phyloP scores from a whole-genome alignment of 2,113 vertebrate species.

The Ceyx cyanopectus region DNA sequence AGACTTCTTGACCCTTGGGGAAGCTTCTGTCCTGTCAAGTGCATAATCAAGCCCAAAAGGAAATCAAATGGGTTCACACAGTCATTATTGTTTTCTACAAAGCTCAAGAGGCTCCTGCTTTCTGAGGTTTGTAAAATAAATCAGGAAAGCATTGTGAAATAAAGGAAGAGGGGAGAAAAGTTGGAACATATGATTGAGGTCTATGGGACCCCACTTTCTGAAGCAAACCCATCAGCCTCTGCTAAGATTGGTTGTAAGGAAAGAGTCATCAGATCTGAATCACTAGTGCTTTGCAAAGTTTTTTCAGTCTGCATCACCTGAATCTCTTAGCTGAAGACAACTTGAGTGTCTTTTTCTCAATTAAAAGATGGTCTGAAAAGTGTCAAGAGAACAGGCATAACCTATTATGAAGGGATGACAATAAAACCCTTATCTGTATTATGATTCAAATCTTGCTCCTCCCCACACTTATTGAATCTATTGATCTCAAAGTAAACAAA shows the following conservation, averaged over 20 bases:
- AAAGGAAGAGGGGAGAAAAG: background rate
- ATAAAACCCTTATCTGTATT: constrained; percentile 24
- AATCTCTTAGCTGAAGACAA: background rate
- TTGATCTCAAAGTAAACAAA: constrained; percentile 41
- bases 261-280: background rate
- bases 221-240: background rate
- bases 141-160: background rate
- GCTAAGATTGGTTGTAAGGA: background rate
- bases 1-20: background rate
- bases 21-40: constrained; percentile 15
- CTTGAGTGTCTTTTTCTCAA: background rate
- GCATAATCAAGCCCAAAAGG: background rate
- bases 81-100: constrained; percentile 13
- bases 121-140: background rate
- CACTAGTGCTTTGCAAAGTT: background rate
- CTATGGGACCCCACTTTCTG: background rate
- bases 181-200: background rate
- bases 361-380: background rate
- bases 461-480: background rate
- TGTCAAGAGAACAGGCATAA: background rate
- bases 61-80: background rate
- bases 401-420: background rate
- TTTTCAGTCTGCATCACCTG: background rate
- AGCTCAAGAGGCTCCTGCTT: background rate
- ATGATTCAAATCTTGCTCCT: constrained; percentile 31